Base-by-base conservation (phyloP, 1,140 invertebrate genomes). In the Cheumatopsyche charites region DNA sequence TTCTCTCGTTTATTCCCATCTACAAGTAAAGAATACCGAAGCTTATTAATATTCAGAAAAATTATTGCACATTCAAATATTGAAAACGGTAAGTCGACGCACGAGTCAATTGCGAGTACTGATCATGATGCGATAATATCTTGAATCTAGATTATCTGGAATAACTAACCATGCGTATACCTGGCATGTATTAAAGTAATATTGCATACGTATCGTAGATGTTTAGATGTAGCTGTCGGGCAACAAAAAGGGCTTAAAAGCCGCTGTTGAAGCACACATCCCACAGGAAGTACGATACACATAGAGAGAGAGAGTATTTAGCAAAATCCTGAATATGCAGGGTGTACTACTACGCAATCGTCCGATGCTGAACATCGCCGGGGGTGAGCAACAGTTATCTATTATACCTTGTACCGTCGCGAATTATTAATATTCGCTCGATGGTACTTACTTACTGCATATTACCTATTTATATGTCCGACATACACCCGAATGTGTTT, bases 221-320 rank as follows among this genome's bases (percentile, higher is more conserved):
- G n/a, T n/a, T n/a, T n/a, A n/a, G 29, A 36, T 36, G 9, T 36
- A 9, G 9, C 29, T n/a, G n/a, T 9, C 29, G 29, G 19, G 7
- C 23, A 45, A 17, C 17, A 70, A 70, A 70, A 70, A 70, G 67
- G 43, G 67, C 67, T 70, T 70, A 70, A 70, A 62, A 70, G 67
- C 47, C 21, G 12, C 36, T 55, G 29, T 36, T 36, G 9, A 4
- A 4, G 29, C 49, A 13, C 47, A 62, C 47, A 7, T 70, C 67
- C 67, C 67, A 70, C 67, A 70, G 67, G 67, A 70, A 36, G 29
- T 36, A 36, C 3, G 29, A 9, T 62, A 26, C 25, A 36, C 9
- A 9, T 9, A 36, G 9, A 4, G n/a, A n/a, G n/a, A 36, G 3
- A 9, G 3, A 61, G 26, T 13, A 4, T 4, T 21, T 25, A 4